Percentiles rank a stretch among this genome's conserved stretches.
Conservation (phyloP, 2,797 vertebrate genomes). For the Hapalemur alaotrensis region DNA sequence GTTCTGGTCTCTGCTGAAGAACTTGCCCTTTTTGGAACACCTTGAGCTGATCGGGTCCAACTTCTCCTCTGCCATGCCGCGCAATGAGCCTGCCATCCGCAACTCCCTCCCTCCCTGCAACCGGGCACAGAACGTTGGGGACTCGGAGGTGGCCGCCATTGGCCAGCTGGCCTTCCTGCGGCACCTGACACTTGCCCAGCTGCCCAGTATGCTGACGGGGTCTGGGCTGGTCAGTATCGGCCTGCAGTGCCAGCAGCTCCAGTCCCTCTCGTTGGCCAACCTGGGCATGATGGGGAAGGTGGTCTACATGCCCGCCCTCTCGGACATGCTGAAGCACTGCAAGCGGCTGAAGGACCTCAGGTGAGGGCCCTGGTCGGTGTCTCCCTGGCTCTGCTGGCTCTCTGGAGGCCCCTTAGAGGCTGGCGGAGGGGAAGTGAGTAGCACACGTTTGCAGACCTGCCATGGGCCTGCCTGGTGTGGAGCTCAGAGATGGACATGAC, state of each 20-base stretch:
- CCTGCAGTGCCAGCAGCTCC: slow-evolving; percentile 89
- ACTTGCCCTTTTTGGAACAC: slow-evolving; percentile 88
- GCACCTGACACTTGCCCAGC: slow-evolving; percentile 93
- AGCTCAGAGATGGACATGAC: accelerated
- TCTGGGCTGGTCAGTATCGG: slow-evolving; percentile 91
- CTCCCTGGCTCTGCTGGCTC: accelerated
- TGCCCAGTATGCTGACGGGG: slow-evolving; percentile 93
- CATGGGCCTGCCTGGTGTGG: neutral
- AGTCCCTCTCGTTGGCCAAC: slow-evolving; percentile 93
- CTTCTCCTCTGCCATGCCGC: slow-evolving; percentile 95
- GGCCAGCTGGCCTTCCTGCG: slow-evolving; percentile 88
- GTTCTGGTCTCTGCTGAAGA: slow-evolving; percentile 88
- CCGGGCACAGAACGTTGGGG: slow-evolving; percentile 90
- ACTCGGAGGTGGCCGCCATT: slow-evolving; percentile 91
- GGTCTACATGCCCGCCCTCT: slow-evolving; percentile 91
- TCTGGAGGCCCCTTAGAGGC: accelerated
- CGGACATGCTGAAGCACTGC: slow-evolving; percentile 93
- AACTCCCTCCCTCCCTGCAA: slow-evolving; percentile 93
- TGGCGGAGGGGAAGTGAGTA: accelerated
- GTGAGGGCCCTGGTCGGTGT: slow-evolving; percentile 79
- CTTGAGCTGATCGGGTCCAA: slow-evolving; percentile 95
- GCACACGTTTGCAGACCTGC: accelerated
- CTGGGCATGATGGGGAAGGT: slow-evolving; percentile 94
- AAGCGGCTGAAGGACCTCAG: slow-evolving; percentile 89
- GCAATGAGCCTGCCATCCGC: slow-evolving; percentile 94